phyloP scores from a whole-genome alignment of 1,140 invertebrate species.

The Oreohelix idahoensis region DNA sequence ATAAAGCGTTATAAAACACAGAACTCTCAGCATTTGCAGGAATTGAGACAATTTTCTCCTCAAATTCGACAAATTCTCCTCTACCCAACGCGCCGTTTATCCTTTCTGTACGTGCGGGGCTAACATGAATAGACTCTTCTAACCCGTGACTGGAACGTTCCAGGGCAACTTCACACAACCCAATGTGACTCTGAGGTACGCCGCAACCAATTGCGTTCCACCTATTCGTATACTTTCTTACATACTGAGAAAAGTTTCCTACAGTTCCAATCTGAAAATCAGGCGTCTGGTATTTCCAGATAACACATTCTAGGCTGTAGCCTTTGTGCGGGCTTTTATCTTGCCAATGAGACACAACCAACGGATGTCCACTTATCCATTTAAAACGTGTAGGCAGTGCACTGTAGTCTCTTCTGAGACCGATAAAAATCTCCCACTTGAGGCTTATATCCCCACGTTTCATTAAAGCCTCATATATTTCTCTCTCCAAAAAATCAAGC shows the following conservation, averaged over 20 bases:
- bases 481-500: not conserved
- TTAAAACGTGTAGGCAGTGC: not conserved
- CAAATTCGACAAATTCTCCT: not conserved
- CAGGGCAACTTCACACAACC: not conserved
- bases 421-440: not conserved
- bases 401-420: not conserved
- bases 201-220: not conserved
- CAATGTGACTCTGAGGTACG: not conserved
- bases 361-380: not conserved
- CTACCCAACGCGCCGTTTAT: not conserved
- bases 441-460: not conserved
- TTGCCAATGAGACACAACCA: not conserved
- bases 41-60: not conserved
- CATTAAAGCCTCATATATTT: not conserved
- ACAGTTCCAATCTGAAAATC: not conserved
- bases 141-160: not conserved
- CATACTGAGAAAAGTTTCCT: not conserved
- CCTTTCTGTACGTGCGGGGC: not conserved
- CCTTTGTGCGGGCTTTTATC: not conserved
- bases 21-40: not conserved
- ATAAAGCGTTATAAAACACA: not conserved
- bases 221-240: not conserved
- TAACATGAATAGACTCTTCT: not conserved
- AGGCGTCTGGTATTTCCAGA: not conserved
- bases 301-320: not conserved